Evolutionary conservation across 2,888 invertebrate species (phyloP), one percentile per base, ranked within the genome.

Genomic region (Cerastis rubricosa): DNA sequence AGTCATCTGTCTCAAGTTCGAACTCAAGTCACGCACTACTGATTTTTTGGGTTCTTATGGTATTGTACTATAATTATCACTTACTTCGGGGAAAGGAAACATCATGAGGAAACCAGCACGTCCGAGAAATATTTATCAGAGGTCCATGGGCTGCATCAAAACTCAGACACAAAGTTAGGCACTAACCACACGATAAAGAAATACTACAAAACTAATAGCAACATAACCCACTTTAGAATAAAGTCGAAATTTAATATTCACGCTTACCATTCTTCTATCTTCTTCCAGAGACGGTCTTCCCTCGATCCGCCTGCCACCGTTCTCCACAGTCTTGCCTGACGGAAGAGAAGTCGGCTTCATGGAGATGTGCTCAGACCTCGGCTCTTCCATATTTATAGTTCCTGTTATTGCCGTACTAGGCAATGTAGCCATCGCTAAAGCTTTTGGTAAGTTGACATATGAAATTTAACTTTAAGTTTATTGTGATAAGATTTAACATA

Each of bases 381-480:
- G 99, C 8, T 98, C 98, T 0, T 99, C 99, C 0, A 98, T 99
- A 82, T 95, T 98, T 47, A 97, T 99, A 71, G 98, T 99, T 14
- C 99, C 99, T 3, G 97, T 99, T 51, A 98, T 99, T 85, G 99
- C 98, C 0, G 98, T 99, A 0, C 96, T 99, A 67, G 99, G 99
- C 83, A 99, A 99, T 91, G 99, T 99, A 1, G 99, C 99, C 17
- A 99, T 99, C 85, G 99, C 99, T 8, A 99, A 99, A 94, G 99
- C 99, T 51, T 99, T 99, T 92, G 98, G 98, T 98, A 94, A 97
- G 97, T 95, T 45, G 22, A 1, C 19, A 64, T 35, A 49, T 9
- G 43, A 59, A 25, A 29, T 11, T 35, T 2, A 72, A 47, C 14
- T 43, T 67, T 11, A 35, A 1, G 0, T 0, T 5, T 9, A 35